Evolutionary conservation across 2,797 vertebrate genomes (phyloP), one percentile per base, ranked within the genome.

Genomic region (Erpetoichthys calabaricus): DNA sequence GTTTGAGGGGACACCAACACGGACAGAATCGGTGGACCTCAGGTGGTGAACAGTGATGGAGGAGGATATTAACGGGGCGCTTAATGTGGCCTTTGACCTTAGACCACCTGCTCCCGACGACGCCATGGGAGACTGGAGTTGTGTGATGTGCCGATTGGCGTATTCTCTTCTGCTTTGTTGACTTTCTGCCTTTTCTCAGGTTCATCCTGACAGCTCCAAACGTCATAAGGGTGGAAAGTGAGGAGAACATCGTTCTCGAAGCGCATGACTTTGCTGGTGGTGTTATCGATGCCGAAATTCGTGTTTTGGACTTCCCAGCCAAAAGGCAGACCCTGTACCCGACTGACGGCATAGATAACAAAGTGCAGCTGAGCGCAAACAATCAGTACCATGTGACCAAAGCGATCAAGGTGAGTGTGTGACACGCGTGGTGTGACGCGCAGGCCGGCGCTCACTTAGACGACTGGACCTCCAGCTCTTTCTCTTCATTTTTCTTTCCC

Each of bases 181-280:
- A 42, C 6, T 41, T 42, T 4, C 8, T 3, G 1, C 43, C 2
- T 6, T 7, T 46, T 57, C 4, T 49, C 64, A 85, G 81, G 60
- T 57, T 70, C 42, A 57, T 77, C 47, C 49, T 86, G 67, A 71
- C 76, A 51, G 66, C 78, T 10, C 80, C 83, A 45, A 80, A 75
- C 62, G 46, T 82, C 50, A 42, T 86, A 56, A 68, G 69, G 2
- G 73, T 82, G 43, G 82, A 73, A 54, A 65, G 68, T 3, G 3
- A 58, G 57, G 81, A 85, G 66, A 77, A 68, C 3, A 63, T 86
- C 41, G 74, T 83, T 62, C 72, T 86, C 42, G 83, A 86, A 61
- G 80, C 74, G 56, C 82, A 80, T 47, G 75, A 73, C 57, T 77
- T 73, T 47, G 41, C 1, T 0, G 57, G 1, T 0, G 49, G 0